Percentiles rank a stretch among this genome's conserved stretches.
phyloP scores from a whole-genome alignment of 2,797 vertebrate genomes.

The Euthynnus affinis region DNA sequence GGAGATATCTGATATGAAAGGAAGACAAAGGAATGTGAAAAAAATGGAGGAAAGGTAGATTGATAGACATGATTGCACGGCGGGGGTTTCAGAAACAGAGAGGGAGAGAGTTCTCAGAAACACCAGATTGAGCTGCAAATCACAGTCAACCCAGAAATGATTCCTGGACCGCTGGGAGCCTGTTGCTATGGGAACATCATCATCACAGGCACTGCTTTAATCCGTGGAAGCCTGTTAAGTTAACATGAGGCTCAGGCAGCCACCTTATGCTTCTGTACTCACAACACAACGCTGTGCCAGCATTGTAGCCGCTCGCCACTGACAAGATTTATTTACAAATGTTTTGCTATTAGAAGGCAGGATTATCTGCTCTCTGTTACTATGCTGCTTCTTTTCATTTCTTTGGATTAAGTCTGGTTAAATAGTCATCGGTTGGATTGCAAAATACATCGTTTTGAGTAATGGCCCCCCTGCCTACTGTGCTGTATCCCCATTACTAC shows the following conservation, averaged over 20 bases:
- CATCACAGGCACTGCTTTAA: conserved; percentile 84
- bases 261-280: conserved; percentile 80
- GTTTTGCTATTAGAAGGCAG: conserved; percentile 59
- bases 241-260: conserved; percentile 83
- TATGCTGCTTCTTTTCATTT: conserved; percentile 28
- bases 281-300: conserved; percentile 76
- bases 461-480: background rate
- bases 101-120: conserved; percentile 69
- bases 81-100: conserved; percentile 46
- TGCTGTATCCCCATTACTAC: conserved; percentile 1
- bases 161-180: conserved; percentile 78
- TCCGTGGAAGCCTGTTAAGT: conserved; percentile 85
- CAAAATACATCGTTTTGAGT: background rate
- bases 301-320: conserved; percentile 62
- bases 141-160: conserved; percentile 83
- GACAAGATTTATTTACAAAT: conserved; percentile 75
- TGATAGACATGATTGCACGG: conserved; percentile 58
- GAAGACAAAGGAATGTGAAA: conserved; percentile 52
- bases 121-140: conserved; percentile 82
- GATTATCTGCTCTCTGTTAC: conserved; percentile 56
- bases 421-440: conserved; percentile 7
- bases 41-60: conserved; percentile 32
- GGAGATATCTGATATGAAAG: conserved; percentile 21
- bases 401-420: conserved; percentile 15
- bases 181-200: conserved; percentile 90